Conservation (phyloP, 2,888 invertebrate species). For the Trachelus iudaicus region DNA sequence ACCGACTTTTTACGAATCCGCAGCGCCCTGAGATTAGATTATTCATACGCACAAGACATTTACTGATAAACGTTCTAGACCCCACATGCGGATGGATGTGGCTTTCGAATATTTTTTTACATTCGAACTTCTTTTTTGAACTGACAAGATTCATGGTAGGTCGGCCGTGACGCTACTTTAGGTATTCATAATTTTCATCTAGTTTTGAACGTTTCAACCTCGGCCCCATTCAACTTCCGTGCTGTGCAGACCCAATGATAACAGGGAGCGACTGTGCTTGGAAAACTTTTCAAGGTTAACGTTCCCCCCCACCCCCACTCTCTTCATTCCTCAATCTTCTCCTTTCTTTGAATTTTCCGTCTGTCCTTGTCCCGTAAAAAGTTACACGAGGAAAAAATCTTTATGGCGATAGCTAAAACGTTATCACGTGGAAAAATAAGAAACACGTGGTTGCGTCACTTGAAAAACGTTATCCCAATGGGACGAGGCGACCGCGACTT, state of each 20-base stretch:
- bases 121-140: not conserved
- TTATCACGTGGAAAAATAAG: too few species aligned
- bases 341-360: not conserved
- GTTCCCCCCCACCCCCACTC: not conserved
- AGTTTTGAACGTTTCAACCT: not conserved
- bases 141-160: too few species aligned
- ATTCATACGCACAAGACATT: too few species aligned
- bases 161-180: too few species aligned
- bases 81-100: too few species aligned
- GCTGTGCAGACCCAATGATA: not conserved
- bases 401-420: not conserved
- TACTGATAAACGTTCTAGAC: too few species aligned
- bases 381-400: not conserved
- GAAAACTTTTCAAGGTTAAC: not conserved
- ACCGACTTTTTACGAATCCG: too few species aligned
- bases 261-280: not conserved
- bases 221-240: not conserved
- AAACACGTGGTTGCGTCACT: not conserved
- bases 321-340: not conserved
- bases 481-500: too few species aligned
- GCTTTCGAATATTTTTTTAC: too few species aligned
- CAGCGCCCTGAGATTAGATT: too few species aligned
- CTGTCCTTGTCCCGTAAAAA: not conserved
- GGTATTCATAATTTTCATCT: not conserved
- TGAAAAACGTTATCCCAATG: too few species aligned